Evolutionary conservation across 2,113 vertebrate species (phyloP).

Genomic region (Chionomys nivalis): DNA sequence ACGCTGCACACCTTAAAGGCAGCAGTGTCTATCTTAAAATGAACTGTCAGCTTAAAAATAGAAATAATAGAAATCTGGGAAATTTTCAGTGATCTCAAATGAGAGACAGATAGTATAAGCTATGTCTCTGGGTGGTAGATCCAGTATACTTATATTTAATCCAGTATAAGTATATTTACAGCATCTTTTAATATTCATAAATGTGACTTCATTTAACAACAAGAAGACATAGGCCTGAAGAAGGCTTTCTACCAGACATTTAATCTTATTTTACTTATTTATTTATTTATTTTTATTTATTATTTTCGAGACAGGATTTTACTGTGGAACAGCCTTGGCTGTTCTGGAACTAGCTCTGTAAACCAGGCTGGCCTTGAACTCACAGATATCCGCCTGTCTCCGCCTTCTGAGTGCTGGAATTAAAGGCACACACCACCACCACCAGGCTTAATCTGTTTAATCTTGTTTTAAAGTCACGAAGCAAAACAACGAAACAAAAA

Average conservation of each 20-base stretch:
- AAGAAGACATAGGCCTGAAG: background rate
- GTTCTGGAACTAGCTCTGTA: too few relatives aligned
- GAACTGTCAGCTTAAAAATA: slow-evolving; percentile 46
- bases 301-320: too few relatives aligned
- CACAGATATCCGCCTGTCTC: too few relatives aligned
- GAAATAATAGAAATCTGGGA: slow-evolving; percentile 40
- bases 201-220: slow-evolving; percentile 4
- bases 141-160: background rate
- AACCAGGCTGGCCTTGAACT: too few relatives aligned
- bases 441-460: background rate
- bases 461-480: slow-evolving; percentile 44
- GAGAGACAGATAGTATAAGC: slow-evolving; percentile 1
- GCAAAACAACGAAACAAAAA: background rate
- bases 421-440: too few relatives aligned
- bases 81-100: background rate
- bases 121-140: background rate
- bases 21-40: slow-evolving; percentile 50
- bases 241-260: background rate
- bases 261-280: slow-evolving; percentile 36
- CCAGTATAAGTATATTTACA: background rate
- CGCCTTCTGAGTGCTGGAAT: too few relatives aligned
- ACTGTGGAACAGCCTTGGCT: too few relatives aligned
- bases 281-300: too few relatives aligned
- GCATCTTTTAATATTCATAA: slow-evolving; percentile 34
- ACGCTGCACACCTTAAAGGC: slow-evolving; percentile 22